Evolutionary conservation across 2,113 vertebrate genomes (phyloP).

Genomic region (Charadrius vociferus): DNA sequence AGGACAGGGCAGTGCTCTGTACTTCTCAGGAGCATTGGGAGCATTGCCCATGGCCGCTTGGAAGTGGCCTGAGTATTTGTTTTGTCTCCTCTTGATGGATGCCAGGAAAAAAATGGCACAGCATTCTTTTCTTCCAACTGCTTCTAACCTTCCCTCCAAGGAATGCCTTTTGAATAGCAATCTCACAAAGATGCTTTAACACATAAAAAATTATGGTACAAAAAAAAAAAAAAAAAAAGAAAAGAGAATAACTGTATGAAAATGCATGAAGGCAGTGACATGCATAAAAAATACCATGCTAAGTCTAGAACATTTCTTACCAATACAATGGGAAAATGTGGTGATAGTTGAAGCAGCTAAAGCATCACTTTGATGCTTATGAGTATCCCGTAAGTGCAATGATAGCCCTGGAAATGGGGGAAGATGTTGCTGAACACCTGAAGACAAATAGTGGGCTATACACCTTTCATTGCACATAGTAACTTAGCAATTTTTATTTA

Average conservation of each 20-base stretch:
- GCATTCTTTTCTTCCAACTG: not conserved
- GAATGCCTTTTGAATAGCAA: not conserved
- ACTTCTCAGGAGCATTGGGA: not conserved
- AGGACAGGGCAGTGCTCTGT: not conserved
- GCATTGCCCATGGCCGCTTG: not conserved
- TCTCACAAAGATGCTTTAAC: not conserved
- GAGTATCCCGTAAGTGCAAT: not conserved
- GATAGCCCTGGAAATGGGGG: not conserved
- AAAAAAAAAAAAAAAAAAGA: not conserved
- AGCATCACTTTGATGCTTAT: not conserved
- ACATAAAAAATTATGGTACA: not conserved
- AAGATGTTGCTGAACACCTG: not conserved
- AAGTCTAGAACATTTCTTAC: not conserved
- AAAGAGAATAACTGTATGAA: not conserved
- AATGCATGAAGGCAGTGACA: not conserved
- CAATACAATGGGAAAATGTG: not conserved
- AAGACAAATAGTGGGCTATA: not conserved
- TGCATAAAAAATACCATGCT: not conserved
- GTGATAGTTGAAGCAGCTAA: not conserved
- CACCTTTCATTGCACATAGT: not conserved
- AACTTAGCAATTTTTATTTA: not conserved
- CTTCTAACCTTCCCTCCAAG: not conserved
- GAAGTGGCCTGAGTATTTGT: not conserved
- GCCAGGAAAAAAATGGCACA: not conserved
- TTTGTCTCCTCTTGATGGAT: not conserved